Percentiles rank a stretch among this genome's conserved stretches.
phyloP scores from a whole-genome alignment of 2,888 invertebrate genomes.

The Allolobophora icterica region DNA sequence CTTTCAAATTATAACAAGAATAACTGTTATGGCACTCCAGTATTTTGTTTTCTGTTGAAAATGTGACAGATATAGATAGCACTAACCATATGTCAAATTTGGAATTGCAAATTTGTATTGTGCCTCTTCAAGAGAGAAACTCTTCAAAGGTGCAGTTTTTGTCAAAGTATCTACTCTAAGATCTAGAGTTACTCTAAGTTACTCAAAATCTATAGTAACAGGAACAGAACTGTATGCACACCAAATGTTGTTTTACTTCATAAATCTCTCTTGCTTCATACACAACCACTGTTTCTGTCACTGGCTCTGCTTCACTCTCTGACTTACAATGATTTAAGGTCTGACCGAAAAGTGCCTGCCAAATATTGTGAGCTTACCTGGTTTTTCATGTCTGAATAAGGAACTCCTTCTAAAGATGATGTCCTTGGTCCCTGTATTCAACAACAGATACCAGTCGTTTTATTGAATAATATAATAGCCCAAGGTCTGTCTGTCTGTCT shows the following conservation, averaged over 20 bases:
- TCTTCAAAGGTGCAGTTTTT: not conserved
- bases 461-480: not conserved
- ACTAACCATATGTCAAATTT: not conserved
- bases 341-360: not conserved
- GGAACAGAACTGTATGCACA: not conserved
- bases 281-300: not conserved
- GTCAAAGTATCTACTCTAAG: not conserved
- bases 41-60: not conserved
- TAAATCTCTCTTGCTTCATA: not conserved
- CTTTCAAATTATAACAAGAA: not conserved
- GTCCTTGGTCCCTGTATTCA: constrained; percentile 43
- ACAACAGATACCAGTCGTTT: not conserved
- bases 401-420: constrained; percentile 44
- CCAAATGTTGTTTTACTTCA: not conserved
- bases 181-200: too few relatives aligned
- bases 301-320: not conserved
- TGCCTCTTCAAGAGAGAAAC: too few relatives aligned
- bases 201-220: too few relatives aligned
- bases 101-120: too few relatives aligned
- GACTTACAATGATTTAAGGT: not conserved
- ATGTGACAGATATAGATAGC: not conserved
- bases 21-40: not conserved
- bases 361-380: constrained; percentile 41
- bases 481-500: too few relatives aligned
- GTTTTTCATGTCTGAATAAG: constrained; percentile 45